A percentile compares a stretch with the other conserved stretches of the same genome.
phyloP scores from a whole-genome alignment of 2,888 invertebrate species.

The Diogma glabrata region DNA sequence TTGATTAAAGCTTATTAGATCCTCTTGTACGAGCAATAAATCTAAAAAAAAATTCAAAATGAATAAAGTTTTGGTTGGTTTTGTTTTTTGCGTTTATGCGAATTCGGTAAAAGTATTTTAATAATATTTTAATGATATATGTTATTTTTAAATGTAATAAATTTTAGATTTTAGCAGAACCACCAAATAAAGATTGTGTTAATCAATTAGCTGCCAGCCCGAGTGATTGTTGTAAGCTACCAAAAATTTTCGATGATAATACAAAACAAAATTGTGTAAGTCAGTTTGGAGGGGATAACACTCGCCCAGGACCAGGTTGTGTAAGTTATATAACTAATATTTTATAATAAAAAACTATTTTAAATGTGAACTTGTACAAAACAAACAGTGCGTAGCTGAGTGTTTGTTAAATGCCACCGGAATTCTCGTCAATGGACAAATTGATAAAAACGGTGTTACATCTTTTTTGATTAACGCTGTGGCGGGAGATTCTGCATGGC shows the following conservation, averaged over 20 bases:
- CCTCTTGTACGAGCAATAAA: no score
- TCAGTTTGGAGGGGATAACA: neutral
- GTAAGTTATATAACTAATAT: constrained; percentile 2
- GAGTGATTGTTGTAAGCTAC: neutral
- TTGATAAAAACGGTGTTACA: neutral
- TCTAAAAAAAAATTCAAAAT: no score
- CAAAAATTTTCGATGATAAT: neutral
- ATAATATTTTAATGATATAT: no score
- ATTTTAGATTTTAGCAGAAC: no score
- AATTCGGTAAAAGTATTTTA: no score
- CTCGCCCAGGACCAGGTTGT: constrained; percentile 1
- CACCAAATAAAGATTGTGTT: neutral
- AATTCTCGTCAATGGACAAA: constrained; percentile 1
- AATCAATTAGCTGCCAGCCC: neutral
- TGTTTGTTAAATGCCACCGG: neutral
- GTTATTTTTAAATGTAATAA: no score
- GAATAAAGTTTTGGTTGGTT: no score
- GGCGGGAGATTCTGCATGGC: neutral
- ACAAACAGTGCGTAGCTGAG: neutral
- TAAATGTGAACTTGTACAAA: no score
- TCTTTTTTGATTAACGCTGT: neutral
- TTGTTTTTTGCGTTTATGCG: no score
- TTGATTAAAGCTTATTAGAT: no score
- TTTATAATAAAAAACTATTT: neutral
- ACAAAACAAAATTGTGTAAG: neutral